phyloP scores from a whole-genome alignment of 2,888 invertebrate genomes.

The Villa cingulata region DNA sequence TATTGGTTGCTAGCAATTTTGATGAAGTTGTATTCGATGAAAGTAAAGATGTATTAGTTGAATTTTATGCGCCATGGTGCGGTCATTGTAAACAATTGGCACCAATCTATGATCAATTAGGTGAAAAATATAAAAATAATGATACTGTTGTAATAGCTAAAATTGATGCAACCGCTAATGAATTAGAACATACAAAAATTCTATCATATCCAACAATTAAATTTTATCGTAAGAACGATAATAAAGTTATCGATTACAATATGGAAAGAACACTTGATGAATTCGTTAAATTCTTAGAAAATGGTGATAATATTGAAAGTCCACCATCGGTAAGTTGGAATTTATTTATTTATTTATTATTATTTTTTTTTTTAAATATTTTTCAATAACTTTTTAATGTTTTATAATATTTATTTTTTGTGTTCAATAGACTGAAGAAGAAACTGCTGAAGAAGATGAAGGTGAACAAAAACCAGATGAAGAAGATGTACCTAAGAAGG shows the following conservation, averaged over 20 bases:
- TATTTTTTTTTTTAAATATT: not conserved
- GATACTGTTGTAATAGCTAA: constrained; percentile 85
- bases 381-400: no score
- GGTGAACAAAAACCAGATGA: not conserved
- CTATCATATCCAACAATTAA: constrained; percentile 91
- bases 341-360: not conserved
- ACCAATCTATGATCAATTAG: constrained; percentile 94
- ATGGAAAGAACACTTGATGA: constrained; percentile 91
- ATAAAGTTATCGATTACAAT: constrained; percentile 80
- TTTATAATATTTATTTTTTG: not conserved
- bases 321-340: constrained; percentile 20
- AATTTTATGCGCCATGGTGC: constrained; percentile 99
- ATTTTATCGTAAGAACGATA: constrained; percentile 83
- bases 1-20: constrained; percentile 89
- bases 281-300: constrained; percentile 85
- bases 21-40: constrained; percentile 79
- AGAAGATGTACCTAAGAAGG: not conserved
- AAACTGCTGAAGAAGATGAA: not conserved
- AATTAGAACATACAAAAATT: constrained; percentile 90
- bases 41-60: constrained; percentile 86
- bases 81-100: constrained; percentile 96
- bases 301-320: constrained; percentile 68
- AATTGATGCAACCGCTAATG: constrained; percentile 97
- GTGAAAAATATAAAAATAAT: constrained; percentile 78
- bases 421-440: not conserved